Conservation (phyloP, 2,888 invertebrate genomes). For the Ischnus inquisitorius region DNA sequence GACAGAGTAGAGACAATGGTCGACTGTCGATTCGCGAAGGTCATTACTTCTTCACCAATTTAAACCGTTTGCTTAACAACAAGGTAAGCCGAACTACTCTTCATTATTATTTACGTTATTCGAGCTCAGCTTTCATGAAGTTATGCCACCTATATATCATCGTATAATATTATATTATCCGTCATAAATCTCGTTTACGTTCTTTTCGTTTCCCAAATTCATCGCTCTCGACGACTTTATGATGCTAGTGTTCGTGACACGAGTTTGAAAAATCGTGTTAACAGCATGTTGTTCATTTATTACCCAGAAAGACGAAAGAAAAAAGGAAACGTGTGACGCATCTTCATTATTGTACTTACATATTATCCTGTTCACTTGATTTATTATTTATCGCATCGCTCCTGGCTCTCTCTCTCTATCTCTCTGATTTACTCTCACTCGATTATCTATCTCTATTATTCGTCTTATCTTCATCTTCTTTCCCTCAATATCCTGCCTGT, state of each 20-base stretch:
- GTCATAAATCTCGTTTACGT: neutral
- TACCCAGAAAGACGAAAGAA: neutral
- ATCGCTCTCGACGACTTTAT: neutral
- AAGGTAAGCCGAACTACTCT: slow-evolving; percentile 72
- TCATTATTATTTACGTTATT: slow-evolving; percentile 65
- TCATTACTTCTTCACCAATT: slow-evolving; percentile 62
- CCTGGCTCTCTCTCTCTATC: slow-evolving; percentile 57
- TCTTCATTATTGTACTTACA: slow-evolving; percentile 55
- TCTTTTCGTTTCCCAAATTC: neutral
- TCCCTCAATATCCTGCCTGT: slow-evolving; percentile 67
- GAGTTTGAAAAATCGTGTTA: slow-evolving; percentile 26
- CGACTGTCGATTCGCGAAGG: slow-evolving; percentile 45
- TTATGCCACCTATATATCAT: slow-evolving; percentile 54
- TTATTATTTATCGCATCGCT: slow-evolving; percentile 49
- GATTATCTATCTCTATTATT: slow-evolving; percentile 66
- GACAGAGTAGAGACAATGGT: slow-evolving; percentile 42
- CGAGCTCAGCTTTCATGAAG: slow-evolving; percentile 71
- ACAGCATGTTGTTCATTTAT: slow-evolving; percentile 58
- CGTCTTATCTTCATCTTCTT: slow-evolving; percentile 60
- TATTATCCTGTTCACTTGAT: slow-evolving; percentile 34
- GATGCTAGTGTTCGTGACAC: slow-evolving; percentile 14
- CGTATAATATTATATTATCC: slow-evolving; percentile 33
- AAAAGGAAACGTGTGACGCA: slow-evolving; percentile 49
- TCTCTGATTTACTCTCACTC: slow-evolving; percentile 51
- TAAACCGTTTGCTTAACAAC: slow-evolving; percentile 68